Conservation (phyloP, 2,113 vertebrate species). For the Ginglymostoma cirratum region DNA sequence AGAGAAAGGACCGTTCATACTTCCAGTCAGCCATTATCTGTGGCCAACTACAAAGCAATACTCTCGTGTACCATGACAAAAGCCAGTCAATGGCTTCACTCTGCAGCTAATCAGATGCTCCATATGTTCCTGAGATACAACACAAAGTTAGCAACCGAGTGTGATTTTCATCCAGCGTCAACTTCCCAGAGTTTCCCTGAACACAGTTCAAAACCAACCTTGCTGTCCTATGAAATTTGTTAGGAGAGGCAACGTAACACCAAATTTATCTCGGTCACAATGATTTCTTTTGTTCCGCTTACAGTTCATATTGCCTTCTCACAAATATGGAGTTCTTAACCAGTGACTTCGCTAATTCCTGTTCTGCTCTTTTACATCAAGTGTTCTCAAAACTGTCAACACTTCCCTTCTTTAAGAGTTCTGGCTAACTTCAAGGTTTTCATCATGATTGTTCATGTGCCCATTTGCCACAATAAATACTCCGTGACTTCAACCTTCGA, state of each 20-base stretch:
- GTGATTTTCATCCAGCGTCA: neutral
- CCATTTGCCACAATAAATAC: neutral
- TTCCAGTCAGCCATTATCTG: neutral
- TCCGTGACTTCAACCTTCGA: neutral
- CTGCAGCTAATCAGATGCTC: neutral
- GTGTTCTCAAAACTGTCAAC: neutral
- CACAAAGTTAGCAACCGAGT: too few species aligned
- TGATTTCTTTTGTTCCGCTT: neutral
- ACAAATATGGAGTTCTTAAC: neutral
- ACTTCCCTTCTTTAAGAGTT: neutral
- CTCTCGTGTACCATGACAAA: too few species aligned
- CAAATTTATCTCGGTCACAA: neutral
- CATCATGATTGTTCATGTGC: neutral
- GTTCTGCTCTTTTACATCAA: neutral
- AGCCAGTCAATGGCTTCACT: neutral
- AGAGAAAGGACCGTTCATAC: neutral
- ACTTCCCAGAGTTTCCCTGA: neutral
- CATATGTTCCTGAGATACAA: neutral
- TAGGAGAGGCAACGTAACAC: neutral
- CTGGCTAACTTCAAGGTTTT: neutral
- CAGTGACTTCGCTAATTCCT: neutral
- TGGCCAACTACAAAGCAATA: neutral
- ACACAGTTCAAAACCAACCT: neutral
- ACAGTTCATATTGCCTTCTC: neutral
- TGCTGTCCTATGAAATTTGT: neutral